phyloP scores from a whole-genome alignment of 2,113 vertebrate species.

The Nycticryphes semicollaris region DNA sequence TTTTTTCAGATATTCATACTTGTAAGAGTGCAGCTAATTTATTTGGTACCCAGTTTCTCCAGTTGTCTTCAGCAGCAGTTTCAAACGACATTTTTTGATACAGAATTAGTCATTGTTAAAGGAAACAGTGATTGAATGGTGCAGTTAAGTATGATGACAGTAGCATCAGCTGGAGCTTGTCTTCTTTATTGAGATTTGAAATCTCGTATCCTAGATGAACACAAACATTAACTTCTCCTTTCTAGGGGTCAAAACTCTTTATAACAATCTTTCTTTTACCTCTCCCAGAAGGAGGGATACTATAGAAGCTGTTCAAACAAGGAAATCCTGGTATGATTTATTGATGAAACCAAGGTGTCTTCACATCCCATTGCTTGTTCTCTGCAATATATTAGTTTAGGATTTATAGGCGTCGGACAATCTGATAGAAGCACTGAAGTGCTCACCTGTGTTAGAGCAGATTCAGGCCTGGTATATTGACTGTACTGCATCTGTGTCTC shows the following conservation, averaged over 20 bases:
- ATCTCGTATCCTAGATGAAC: not conserved
- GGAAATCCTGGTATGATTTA: not conserved
- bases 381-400: not conserved
- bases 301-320: not conserved
- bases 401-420: not conserved
- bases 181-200: not conserved
- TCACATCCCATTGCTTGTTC: not conserved
- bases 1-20: not conserved
- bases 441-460: accelerated
- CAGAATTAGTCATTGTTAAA: not conserved
- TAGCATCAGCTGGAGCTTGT: not conserved
- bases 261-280: not conserved
- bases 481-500: not conserved
- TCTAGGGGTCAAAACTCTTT: not conserved
- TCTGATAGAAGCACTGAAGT: not conserved
- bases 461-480: not conserved
- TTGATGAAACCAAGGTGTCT: not conserved
- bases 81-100: not conserved
- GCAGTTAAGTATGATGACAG: not conserved
- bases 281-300: not conserved
- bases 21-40: not conserved
- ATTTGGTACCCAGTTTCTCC: not conserved
- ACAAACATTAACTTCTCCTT: not conserved
- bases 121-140: not conserved
- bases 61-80: not conserved